Base-by-base conservation (phyloP, 1,140 invertebrate genomes). In the Rhopalosiphum padi region DNA sequence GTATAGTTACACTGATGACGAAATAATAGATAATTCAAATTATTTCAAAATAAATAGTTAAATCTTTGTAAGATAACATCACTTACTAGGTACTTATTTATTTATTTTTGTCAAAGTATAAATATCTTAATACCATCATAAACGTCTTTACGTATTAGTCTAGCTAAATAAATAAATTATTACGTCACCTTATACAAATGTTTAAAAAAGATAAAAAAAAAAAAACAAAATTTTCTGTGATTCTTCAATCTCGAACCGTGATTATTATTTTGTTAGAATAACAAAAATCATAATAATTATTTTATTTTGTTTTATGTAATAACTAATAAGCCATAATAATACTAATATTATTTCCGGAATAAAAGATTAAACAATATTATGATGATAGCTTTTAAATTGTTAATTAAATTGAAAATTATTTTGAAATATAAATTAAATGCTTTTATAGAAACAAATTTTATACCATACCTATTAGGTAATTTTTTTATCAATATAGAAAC, bases 11-110 rank as follows among this genome's bases (percentile, higher is more conserved):
- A n/a, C 11, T 68, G 30, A 77, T 77, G n/a, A 77, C 5, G 5
- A 77, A 77, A 77, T 77, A 35, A n/a, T 77, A 77, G 5, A 77
- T n/a, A 77, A n/a, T 77, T n/a, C 15, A n/a, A 77, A 77, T n/a
- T n/a, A n/a, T n/a, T 77, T n/a, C 60, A 35, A 68, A 68, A 68
- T 68, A n/a, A 68, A 68, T 68, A 68, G 60, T 68, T 68, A 77
- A 77, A 77, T 77, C n/a, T 77, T n/a, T 77, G 30, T 18, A n/a
- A n/a, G 60, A 77, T 68, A 68, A 68, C 30, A 68, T 77, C 60
- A n/a, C 15, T 77, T 77, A 41, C 41, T 41, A 41, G 60, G 0
- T 77, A 77, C 60, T 46, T 21, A 51, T 51, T 51, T 41, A 41
- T 41, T 77, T 77, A 77, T n/a, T n/a, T 35, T 23, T 21, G 11